A percentile compares a stretch with the other conserved stretches of the same genome.
Evolutionary conservation across 2,797 vertebrate genomes (phyloP).

Genomic region (Cichlasoma orientale): DNA sequence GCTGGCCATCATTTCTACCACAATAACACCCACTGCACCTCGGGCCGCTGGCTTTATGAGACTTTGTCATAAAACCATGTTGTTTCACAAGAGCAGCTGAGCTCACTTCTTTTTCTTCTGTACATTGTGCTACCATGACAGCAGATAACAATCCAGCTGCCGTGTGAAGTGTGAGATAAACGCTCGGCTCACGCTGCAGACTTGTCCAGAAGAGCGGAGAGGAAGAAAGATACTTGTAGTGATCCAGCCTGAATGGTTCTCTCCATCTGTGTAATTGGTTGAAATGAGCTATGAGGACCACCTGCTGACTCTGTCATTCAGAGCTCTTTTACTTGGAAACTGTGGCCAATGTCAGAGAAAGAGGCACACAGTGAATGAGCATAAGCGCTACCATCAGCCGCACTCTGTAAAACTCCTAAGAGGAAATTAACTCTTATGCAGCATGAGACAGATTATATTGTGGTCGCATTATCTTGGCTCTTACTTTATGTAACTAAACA

Average conservation of each 20-base stretch:
- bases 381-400: slow-evolving; percentile 4
- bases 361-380: slow-evolving; percentile 1
- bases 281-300: slow-evolving; percentile 64
- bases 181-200: slow-evolving; percentile 31
- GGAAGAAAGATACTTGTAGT: slow-evolving; percentile 56
- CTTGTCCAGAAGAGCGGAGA: slow-evolving; percentile 31
- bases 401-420: background rate
- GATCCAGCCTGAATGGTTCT: slow-evolving; percentile 47
- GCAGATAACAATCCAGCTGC: slow-evolving; percentile 56
- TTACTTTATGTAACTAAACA: background rate
- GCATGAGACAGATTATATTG: background rate
- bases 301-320: slow-evolving; percentile 66
- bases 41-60: slow-evolving; percentile 28
- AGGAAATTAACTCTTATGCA: background rate
- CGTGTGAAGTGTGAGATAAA: slow-evolving; percentile 53
- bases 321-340: slow-evolving; percentile 61
- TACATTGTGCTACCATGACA: slow-evolving; percentile 24
- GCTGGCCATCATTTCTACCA: slow-evolving; percentile 34
- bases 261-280: slow-evolving; percentile 70
- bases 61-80: slow-evolving; percentile 14
- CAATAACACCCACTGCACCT: slow-evolving; percentile 18
- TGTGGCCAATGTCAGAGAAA: slow-evolving; percentile 29
- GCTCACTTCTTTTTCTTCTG: slow-evolving; percentile 28
- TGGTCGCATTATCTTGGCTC: background rate
- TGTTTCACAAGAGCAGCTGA: slow-evolving; percentile 37